phyloP scores from a whole-genome alignment of 2,888 invertebrate species.

The Amphimallon solstitiale region DNA sequence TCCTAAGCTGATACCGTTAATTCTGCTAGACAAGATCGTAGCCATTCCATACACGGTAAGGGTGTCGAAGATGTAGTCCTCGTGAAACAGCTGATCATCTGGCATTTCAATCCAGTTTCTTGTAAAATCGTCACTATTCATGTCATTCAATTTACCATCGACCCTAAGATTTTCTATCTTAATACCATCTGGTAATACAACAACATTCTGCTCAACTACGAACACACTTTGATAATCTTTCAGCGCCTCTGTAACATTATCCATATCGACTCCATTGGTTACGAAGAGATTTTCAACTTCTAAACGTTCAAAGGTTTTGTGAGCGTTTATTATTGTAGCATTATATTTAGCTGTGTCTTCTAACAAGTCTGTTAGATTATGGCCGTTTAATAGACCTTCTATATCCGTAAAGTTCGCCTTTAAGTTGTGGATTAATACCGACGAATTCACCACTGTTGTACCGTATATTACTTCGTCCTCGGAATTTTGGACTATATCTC shows the following conservation, averaged over 20 bases:
- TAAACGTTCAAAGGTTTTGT: slow-evolving; percentile 54
- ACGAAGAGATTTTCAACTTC: slow-evolving; percentile 50
- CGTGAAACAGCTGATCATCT: slow-evolving; percentile 55
- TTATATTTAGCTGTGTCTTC: slow-evolving; percentile 53
- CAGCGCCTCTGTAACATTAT: slow-evolving; percentile 41
- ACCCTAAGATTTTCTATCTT: slow-evolving; percentile 61
- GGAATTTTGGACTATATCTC: slow-evolving; percentile 45
- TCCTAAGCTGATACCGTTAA: slow-evolving; percentile 59
- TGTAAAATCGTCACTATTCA: slow-evolving; percentile 60
- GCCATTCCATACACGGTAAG: slow-evolving; percentile 57
- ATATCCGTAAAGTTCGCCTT: slow-evolving; percentile 32
- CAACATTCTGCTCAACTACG: slow-evolving; percentile 35
- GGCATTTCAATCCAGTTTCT: slow-evolving; percentile 59
- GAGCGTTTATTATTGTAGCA: slow-evolving; percentile 45
- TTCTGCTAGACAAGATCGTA: slow-evolving; percentile 55
- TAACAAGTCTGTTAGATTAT: slow-evolving; percentile 53
- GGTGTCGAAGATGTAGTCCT: slow-evolving; percentile 53
- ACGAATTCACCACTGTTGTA: slow-evolving; percentile 41
- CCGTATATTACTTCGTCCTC: slow-evolving; percentile 48
- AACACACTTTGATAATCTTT: slow-evolving; percentile 38
- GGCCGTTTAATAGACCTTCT: slow-evolving; percentile 51
- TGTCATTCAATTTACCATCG: slow-evolving; percentile 60
- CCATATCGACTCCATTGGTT: slow-evolving; percentile 43
- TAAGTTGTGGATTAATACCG: neutral
- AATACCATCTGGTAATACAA: slow-evolving; percentile 48